Base-by-base conservation (phyloP, 2,888 invertebrate species). In the Alsophila aescularia region DNA sequence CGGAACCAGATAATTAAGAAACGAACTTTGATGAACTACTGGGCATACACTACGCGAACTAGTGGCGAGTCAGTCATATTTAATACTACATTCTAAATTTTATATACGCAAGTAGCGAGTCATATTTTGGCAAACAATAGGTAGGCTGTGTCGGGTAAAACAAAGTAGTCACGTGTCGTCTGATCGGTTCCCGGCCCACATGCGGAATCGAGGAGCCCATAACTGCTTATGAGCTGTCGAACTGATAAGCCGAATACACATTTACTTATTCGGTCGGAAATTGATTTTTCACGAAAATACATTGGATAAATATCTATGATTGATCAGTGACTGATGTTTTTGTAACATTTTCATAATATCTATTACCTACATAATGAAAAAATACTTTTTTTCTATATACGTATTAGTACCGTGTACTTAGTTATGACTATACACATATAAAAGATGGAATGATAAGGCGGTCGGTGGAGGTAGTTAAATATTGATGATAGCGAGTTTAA, bases 191-290 rank as follows among this genome's bases (percentile, higher is more conserved):
- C 40, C 39, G 47, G 37, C 41, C 53, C 49, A 60, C 62, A 55
- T 62, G 66, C 60, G 60, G 68, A 68, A 74, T 69, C 64, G 61
- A 61, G 64, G 53, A 56, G 58, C 63, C 53, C 69, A 69, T 77
- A 79, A 80, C 80, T 53, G 69, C 67, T 70, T 69, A 77, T 72
- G 70, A 75, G 70, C 73, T 73, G 72, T 76, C 74, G 71, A 75
- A 73, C 70, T 73, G 75, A 79, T 79, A 80, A 74, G 66, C 66
- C 64, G 62, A 61, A 52, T 69, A 63, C 63, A 69, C 67, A 66
- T 71, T 77, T 78, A 71, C 69, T 61, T 69, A 70, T 62, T 69
- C 64, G 58, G 54, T 60, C 57, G 72, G 72, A 81, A 82, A 83
- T 82, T 81, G 75, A 73, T 73, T 79, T 77, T 72, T 73, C 62